Conservation (phyloP, 2,113 vertebrate genomes). For the Nothocercus julius region DNA sequence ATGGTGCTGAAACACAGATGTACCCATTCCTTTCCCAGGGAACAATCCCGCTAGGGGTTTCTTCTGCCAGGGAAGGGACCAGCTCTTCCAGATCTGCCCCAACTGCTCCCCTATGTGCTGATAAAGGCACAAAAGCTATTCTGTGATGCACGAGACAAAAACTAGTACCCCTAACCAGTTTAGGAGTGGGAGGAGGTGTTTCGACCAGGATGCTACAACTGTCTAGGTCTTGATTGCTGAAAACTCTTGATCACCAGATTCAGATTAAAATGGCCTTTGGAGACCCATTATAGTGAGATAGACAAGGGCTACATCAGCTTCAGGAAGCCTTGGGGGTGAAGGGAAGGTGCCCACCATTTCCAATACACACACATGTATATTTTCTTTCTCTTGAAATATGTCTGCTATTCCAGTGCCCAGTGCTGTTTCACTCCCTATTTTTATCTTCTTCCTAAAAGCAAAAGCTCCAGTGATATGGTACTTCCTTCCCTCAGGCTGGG, state of each 20-base stretch:
- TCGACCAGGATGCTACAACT: neutral
- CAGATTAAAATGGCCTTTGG: neutral
- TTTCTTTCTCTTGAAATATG: neutral
- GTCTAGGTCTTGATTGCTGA: too few relatives aligned
- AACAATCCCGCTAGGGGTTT: neutral
- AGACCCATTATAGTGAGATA: neutral
- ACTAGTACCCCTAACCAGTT: neutral
- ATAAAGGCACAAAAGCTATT: neutral
- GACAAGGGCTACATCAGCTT: neutral
- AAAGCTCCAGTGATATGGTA: neutral
- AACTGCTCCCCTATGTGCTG: neutral
- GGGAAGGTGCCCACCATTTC: neutral
- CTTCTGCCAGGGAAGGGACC: neutral
- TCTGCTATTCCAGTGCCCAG: neutral
- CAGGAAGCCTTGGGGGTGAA: neutral
- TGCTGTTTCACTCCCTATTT: neutral
- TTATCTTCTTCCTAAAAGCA: neutral
- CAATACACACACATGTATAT: neutral
- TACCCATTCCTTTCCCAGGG: neutral
- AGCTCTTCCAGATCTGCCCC: neutral
- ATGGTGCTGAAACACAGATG: neutral
- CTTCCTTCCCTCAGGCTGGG: neutral
- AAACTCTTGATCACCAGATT: neutral
- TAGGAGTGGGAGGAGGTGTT: too few relatives aligned
- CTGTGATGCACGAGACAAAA: neutral